These are phyloP conservation scores for Drosophila kikkawai DNA, from an alignment of 1,140 invertebrate genomes.

Conservation along the genomic window DNA sequence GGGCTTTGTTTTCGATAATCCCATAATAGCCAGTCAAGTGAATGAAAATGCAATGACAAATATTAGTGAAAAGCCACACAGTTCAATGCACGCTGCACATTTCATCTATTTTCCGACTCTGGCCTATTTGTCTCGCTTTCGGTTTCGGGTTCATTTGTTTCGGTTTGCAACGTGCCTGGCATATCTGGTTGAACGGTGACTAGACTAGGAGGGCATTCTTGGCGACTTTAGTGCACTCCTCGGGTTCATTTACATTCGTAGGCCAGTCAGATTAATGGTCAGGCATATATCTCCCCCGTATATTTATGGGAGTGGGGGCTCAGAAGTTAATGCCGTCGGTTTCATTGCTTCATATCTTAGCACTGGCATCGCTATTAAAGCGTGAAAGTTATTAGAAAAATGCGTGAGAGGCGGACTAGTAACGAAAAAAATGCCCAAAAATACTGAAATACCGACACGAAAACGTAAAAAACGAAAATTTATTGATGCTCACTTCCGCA, in stretches of 20 bases:
- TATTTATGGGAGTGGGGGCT: constrained; percentile 3
- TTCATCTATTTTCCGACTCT: constrained; percentile 12
- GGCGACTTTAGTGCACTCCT: constrained; percentile 12
- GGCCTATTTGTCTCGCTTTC: constrained; percentile 18
- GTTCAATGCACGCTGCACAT: constrained; percentile 51
- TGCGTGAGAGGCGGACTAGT: constrained; percentile 34
- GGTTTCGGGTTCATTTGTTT: constrained; percentile 19
- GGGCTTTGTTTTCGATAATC: constrained; percentile 4
- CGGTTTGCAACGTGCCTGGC: constrained; percentile 35
- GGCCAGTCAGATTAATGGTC: constrained; percentile 49
- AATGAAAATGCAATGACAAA: constrained; percentile 8
- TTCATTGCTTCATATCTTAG: constrained; percentile 45
- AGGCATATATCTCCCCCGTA: constrained; percentile 36
- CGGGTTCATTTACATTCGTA: constrained; percentile 30
- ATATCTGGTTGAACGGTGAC: constrained; percentile 24
- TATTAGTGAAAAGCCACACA: constrained; percentile 16
- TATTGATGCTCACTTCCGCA: constrained; percentile 76
- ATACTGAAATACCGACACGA: constrained; percentile 38
- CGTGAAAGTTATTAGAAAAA: constrained; percentile 66
- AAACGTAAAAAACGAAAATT: constrained; percentile 76
- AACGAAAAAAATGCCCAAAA: constrained; percentile 22
- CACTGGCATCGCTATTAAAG: constrained; percentile 52
- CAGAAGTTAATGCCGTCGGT: constrained; percentile 5
- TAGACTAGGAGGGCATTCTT: neutral
- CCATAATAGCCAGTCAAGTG: constrained; percentile 8